Evolutionary conservation across 2,113 vertebrate genomes (phyloP), one percentile per base, ranked within the genome.

Genomic region (Rhizomys pruinosus): DNA sequence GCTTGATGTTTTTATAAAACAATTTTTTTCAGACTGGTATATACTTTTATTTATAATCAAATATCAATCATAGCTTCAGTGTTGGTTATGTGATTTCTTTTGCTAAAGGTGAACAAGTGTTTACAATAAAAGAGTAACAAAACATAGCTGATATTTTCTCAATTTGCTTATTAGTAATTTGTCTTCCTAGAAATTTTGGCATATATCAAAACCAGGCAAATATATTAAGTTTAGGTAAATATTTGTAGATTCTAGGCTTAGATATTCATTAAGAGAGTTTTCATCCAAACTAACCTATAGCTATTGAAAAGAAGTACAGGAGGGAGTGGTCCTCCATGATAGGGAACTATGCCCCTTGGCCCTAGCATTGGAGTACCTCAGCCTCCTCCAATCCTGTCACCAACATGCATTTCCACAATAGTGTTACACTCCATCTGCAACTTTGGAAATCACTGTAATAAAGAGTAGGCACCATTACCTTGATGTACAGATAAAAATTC

Each of bases 51-150:
- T 68, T 47, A 74, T 72, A 16, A 77, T 84, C 55, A 77, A 78
- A 90, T 94, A 57, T 47, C 20, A 76, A 5, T 4, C 32, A 59
- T 1, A 47, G 34, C 19, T 2, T 71, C 73, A 22, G 16, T 87
- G 32, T 34, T 84, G 6, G 42, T 55, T 84, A 64, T 84, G 20
- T 47, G 39, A 92, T 73, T 86, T 66, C 1, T 59, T 59, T 16
- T 8, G 0, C 61, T 20, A 94, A 87, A 32, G 3, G 7, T 84
- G 32, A 71, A 66, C 34, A 85, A 89, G 20, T 92, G 92, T 87
- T 94, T 47, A 85, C 71, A 85, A 87, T 63, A 66, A 84, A 92
- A 7, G 22, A 92, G 34, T 89, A 87, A 72, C 25, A 79, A 72
- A 89, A 74, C 20, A 55, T 91, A 91, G 37, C n/a, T 80, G 84